phyloP scores from a whole-genome alignment of 2,888 invertebrate genomes.

The Calliscelio sp. region DNA sequence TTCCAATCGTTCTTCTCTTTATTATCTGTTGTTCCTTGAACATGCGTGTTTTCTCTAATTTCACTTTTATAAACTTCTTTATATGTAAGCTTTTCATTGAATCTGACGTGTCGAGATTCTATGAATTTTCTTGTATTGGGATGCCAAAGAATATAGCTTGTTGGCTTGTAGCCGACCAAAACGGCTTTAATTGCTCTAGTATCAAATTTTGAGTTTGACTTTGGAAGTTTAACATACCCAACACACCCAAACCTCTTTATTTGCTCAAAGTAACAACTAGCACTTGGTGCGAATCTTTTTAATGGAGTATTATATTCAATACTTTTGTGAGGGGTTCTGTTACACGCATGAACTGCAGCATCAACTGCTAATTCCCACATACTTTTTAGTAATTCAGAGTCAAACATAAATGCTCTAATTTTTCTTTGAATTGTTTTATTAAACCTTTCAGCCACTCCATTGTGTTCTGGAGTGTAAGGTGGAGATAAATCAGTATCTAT shows the following conservation, averaged over 20 bases:
- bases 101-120: slow-evolving; percentile 42
- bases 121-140: slow-evolving; percentile 47
- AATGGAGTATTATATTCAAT: not conserved
- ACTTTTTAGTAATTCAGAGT: too few species aligned
- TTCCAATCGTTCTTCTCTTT: not conserved
- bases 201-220: not conserved
- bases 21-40: slow-evolving; percentile 22
- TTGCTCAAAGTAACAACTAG: not conserved
- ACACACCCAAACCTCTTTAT: not conserved
- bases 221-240: not conserved
- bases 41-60: not conserved
- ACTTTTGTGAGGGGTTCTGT: too few species aligned
- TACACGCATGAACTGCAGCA: too few species aligned
- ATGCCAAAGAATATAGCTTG: slow-evolving; percentile 68
- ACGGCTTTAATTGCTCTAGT: not conserved
- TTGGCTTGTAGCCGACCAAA: not conserved
- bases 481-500: slow-evolving; percentile 30
- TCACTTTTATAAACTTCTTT: slow-evolving; percentile 11
- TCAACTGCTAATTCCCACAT: too few species aligned
- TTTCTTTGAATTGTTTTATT: not conserved
- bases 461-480: not conserved
- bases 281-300: not conserved
- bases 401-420: not conserved
- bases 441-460: too few species aligned
- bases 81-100: slow-evolving; percentile 25